These are phyloP conservation scores for Colaptes auratus DNA, from an alignment of 2,113 vertebrate genomes.

Conservation along the genomic window DNA sequence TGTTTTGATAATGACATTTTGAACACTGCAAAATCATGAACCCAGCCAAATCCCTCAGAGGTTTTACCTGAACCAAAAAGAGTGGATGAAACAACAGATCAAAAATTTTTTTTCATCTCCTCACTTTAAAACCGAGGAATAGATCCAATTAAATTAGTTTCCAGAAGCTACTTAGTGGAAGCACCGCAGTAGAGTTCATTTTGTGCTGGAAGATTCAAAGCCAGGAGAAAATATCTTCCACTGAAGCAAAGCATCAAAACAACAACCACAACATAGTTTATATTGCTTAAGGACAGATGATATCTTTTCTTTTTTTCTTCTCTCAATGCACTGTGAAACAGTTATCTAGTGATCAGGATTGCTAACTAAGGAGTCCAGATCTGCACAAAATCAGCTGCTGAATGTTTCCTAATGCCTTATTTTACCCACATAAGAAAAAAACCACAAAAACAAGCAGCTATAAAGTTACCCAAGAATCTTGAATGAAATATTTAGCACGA, in stretches of 20 bases:
- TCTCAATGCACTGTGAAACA: neutral
- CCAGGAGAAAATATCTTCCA: neutral
- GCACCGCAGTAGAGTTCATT: neutral
- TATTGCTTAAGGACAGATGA: neutral
- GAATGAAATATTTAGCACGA: neutral
- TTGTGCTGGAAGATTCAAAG: neutral
- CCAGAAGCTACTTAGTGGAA: neutral
- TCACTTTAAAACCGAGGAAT: constrained; percentile 8
- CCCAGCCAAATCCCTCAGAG: neutral
- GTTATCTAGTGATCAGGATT: neutral
- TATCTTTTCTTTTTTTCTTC: neutral
- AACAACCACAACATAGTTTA: neutral
- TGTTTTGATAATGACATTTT: neutral
- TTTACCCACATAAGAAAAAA: neutral
- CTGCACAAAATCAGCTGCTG: neutral
- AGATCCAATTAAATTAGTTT: neutral
- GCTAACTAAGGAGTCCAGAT: neutral
- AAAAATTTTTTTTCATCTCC: neutral
- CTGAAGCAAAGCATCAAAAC: neutral
- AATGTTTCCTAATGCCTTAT: neutral
- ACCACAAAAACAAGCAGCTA: neutral
- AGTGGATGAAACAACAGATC: neutral
- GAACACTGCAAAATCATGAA: constrained; percentile 37
- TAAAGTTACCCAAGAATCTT: neutral
- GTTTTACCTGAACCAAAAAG: neutral